Percentiles rank a stretch among this genome's conserved stretches.
These are phyloP conservation scores for Epinotia ramella DNA, from an alignment of 2,888 invertebrate genomes.

Conservation along the genomic window DNA sequence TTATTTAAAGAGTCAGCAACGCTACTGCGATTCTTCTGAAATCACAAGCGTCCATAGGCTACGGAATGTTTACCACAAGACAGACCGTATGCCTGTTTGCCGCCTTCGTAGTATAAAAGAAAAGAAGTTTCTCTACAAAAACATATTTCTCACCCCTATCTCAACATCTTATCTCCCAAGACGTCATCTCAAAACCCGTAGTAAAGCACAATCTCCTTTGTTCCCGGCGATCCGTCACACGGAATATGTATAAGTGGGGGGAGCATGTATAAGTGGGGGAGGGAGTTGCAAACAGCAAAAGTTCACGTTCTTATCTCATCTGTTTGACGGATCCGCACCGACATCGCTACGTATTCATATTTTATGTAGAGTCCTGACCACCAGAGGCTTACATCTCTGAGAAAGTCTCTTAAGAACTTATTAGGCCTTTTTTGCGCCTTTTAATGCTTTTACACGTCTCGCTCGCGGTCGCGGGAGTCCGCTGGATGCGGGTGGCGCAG, in stretches of 20 bases:
- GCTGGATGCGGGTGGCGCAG: too few species aligned
- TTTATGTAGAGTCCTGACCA: slow-evolving; percentile 64
- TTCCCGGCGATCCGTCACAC: slow-evolving; percentile 48
- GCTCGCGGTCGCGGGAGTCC: too few species aligned
- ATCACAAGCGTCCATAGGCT: too few species aligned
- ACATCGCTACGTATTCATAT: slow-evolving; percentile 81
- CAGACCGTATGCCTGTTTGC: too few species aligned
- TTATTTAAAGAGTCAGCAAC: too few species aligned
- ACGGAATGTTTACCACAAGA: too few species aligned
- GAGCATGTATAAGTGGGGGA: slow-evolving; percentile 46
- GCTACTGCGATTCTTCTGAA: too few species aligned
- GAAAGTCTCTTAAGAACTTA: too few species aligned
- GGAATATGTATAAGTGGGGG: slow-evolving; percentile 54
- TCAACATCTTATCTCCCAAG: not conserved
- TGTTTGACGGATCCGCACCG: slow-evolving; percentile 82
- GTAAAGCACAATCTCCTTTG: slow-evolving; percentile 38
- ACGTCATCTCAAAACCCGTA: slow-evolving; percentile 17
- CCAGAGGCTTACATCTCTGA: slow-evolving; percentile 54
- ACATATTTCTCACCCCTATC: slow-evolving; percentile 2
- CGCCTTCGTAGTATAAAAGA: not conserved
- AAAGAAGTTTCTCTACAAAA: not conserved
- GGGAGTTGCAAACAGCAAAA: slow-evolving; percentile 71
- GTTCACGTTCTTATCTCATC: slow-evolving; percentile 83
- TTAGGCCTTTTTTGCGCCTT: too few species aligned
- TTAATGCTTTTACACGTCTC: too few species aligned